Conservation (phyloP, 2,797 vertebrate species). For the Tympanoctomys barrerae region DNA sequence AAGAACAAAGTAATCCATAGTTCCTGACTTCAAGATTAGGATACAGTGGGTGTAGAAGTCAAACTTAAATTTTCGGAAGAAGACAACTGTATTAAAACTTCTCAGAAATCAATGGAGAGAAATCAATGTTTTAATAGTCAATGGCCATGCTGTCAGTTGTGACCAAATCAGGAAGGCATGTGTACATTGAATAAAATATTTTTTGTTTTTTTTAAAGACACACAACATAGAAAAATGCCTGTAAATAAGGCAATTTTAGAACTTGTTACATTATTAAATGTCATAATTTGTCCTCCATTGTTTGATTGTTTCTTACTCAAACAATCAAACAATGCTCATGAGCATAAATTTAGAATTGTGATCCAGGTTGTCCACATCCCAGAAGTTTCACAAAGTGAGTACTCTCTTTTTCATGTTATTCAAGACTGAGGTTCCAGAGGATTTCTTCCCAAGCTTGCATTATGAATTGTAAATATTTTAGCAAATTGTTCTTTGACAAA, state of each 20-base stretch:
- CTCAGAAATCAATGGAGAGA: neutral
- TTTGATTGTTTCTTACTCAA: conserved; percentile 25
- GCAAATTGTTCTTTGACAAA: neutral
- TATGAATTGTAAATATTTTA: neutral
- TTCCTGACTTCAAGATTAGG: conserved; percentile 1
- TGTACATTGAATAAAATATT: neutral
- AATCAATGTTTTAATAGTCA: neutral
- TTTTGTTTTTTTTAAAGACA: neutral
- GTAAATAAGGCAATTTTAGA: neutral
- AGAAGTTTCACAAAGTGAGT: neutral
- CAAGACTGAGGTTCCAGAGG: neutral
- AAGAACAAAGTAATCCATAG: neutral
- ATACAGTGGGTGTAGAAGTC: neutral
- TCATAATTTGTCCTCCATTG: neutral
- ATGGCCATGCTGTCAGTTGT: neutral
- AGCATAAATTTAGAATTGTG: neutral
- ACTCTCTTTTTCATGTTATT: neutral
- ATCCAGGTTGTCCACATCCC: neutral
- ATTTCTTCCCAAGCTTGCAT: neutral
- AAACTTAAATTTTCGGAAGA: neutral
- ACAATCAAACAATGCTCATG: neutral
- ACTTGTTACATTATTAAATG: neutral
- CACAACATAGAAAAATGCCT: neutral
- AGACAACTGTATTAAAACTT: neutral
- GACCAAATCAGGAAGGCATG: neutral